These are phyloP conservation scores for Ictalurus furcatus DNA, from an alignment of 2,113 vertebrate species.

Conservation along the genomic window DNA sequence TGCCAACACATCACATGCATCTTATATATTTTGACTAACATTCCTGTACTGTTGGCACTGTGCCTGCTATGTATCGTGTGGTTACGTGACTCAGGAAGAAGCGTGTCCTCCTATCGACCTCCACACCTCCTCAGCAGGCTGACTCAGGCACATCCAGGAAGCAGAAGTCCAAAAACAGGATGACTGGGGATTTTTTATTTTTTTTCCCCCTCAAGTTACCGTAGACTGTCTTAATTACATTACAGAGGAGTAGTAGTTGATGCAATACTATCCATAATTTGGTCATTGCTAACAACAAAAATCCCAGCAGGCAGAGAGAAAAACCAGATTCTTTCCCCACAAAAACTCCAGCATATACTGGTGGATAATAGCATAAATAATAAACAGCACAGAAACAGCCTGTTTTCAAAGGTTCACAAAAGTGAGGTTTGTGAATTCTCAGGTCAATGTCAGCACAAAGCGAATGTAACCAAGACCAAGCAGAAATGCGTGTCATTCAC, in stretches of 20 bases:
- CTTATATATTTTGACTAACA: neutral
- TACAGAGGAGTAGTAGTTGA: neutral
- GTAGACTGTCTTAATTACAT: neutral
- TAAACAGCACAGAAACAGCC: neutral
- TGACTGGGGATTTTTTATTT: constrained; percentile 7
- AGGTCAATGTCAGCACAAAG: neutral
- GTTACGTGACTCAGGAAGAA: constrained; percentile 63
- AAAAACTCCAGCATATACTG: neutral
- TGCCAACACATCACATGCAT: constrained; percentile 51
- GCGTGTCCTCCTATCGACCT: constrained; percentile 39
- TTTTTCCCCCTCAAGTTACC: neutral
- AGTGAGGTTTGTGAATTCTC: neutral
- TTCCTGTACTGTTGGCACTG: constrained; percentile 47
- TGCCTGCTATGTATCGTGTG: constrained; percentile 37
- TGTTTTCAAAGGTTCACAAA: neutral
- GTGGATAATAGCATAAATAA: neutral
- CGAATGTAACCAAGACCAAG: neutral
- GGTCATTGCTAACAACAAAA: neutral
- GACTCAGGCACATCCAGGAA: constrained; percentile 41
- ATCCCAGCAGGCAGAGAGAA: neutral
- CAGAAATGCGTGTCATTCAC: neutral
- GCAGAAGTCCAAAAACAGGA: constrained; percentile 22
- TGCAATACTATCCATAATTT: neutral
- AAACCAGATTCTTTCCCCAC: neutral
- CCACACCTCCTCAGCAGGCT: constrained; percentile 54